phyloP scores from a whole-genome alignment of 2,888 invertebrate species.

The Luffia ferchaultella region DNA sequence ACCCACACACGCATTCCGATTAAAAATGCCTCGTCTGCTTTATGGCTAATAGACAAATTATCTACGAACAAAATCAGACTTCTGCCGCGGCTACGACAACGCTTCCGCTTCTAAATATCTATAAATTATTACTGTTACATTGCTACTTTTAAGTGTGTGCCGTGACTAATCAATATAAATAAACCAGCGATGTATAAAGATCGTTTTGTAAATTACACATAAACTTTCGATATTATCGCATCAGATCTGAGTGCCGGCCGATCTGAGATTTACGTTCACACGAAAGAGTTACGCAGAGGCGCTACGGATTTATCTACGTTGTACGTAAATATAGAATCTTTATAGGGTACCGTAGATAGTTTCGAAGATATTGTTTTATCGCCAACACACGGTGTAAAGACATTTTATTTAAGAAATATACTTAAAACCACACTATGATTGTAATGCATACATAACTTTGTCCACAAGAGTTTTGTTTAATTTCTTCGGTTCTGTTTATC shows the following conservation, averaged over 20 bases:
- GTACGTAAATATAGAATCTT: not conserved
- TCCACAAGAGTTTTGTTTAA: too few species aligned
- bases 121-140: not conserved
- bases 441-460: too few species aligned
- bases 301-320: not conserved
- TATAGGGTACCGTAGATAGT: too few species aligned
- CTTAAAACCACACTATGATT: too few species aligned
- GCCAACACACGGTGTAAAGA: too few species aligned
- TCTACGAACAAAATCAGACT: not conserved
- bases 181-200: not conserved
- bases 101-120: too few species aligned
- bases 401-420: too few species aligned
- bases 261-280: not conserved
- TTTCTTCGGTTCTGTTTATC: too few species aligned
- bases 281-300: not conserved
- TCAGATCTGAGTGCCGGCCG: too few species aligned
- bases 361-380: too few species aligned
- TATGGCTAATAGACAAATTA: not conserved
- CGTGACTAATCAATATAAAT: not conserved
- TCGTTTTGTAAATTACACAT: not conserved
- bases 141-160: not conserved
- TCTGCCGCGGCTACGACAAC: not conserved
- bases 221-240: not conserved
- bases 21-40: not conserved
- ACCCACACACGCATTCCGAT: not conserved